Evolutionary conservation across 2,113 vertebrate genomes (phyloP), one percentile per base, ranked within the genome.

Genomic region (Pollimyrus isidori): DNA sequence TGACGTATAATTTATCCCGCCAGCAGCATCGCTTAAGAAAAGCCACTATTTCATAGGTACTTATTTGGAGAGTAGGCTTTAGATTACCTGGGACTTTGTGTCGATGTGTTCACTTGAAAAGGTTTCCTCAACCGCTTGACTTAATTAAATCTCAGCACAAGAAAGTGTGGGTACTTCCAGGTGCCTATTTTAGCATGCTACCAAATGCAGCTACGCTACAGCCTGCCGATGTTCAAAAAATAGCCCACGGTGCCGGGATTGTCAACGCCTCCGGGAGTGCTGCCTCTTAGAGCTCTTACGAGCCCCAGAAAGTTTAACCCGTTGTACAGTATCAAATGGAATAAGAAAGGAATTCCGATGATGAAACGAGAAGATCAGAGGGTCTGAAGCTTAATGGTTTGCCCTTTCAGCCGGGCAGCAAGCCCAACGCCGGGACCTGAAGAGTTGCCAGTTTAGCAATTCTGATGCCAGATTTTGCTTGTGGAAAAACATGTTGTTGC

Each of bases 401-500:
- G 48, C 49, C 85, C 50, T 84, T 84, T 84, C 50, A 17, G 45
- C 49, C 7, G n/a, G 48, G 85, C 85, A 53, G 13, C 30, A 35
- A 19, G 48, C 49, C 45, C 82, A 48, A 48, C 6, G 7, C 4
- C 39, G 26, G 50, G 48, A 6, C 26, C 48, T 30, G 49, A 35
- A 35, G 50, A 56, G 85, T 39, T 35, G 85, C 49, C 85, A 87
- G 26, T 87, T 87, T 53, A 53, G 30, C 30, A 26, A 23, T 86
- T 86, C 11, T 53, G 49, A 23, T 87, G 85, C 85, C 50, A 52
- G 56, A 87, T 35, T 30, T 30, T 52, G 26, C 26, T 39, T 35
- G 48, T 53, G 49, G 83, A 50, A 86, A 49, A 48, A 26, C 83
- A 80, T 87, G 85, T 87, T 87, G 30, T 87, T 87, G 50, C 13